Evolutionary conservation across 2,113 vertebrate genomes (phyloP).

Genomic region (Brachyhypopomus occidentalis): DNA sequence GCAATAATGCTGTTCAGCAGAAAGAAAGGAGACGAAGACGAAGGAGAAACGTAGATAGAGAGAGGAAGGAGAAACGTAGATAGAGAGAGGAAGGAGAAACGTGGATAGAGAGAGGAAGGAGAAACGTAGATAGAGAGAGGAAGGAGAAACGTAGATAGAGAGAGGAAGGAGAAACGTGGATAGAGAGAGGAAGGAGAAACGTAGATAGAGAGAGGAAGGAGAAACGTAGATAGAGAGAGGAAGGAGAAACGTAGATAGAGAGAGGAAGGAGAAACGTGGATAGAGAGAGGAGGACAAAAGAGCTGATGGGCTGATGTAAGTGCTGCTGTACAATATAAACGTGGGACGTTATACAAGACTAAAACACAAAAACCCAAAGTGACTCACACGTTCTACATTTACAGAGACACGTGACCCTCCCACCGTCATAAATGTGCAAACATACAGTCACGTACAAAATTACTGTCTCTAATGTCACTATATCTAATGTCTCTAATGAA

Average conservation of each 20-base stretch:
- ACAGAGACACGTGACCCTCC: too few relatives aligned
- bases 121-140: background rate
- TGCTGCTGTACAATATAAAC: background rate
- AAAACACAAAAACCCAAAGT: too few relatives aligned
- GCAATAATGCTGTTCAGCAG: background rate
- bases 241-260: too few relatives aligned
- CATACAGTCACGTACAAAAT: too few relatives aligned
- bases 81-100: constrained; percentile 7
- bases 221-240: too few relatives aligned
- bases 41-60: constrained; percentile 29
- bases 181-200: constrained; percentile 7
- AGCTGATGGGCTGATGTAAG: background rate
- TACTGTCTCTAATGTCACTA: too few relatives aligned
- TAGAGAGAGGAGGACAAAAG: background rate
- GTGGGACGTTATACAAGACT: too few relatives aligned
- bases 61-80: too few relatives aligned
- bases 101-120: constrained; percentile 9
- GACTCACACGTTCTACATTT: too few relatives aligned
- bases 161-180: too few relatives aligned
- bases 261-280: background rate
- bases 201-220: constrained; percentile 9
- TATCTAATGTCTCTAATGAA: too few relatives aligned
- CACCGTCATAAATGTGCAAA: too few relatives aligned
- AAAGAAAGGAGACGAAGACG: constrained; percentile 9
- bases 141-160: constrained; percentile 29